phyloP scores from a whole-genome alignment of 2,888 invertebrate genomes.

The Arctia plantaginis region DNA sequence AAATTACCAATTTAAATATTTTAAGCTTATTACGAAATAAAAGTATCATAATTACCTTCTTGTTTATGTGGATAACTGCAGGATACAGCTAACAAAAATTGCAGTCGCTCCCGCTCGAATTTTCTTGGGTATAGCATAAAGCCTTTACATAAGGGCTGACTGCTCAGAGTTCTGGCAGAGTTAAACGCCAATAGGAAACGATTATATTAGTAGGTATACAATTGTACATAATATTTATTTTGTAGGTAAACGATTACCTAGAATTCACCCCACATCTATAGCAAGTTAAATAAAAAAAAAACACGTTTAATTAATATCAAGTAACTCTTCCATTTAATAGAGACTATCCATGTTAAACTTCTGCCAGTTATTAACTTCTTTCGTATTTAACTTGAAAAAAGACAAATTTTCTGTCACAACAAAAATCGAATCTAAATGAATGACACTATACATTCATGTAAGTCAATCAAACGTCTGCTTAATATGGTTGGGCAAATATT shows the following conservation, averaged over 20 bases:
- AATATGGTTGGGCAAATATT: slow-evolving; percentile 39
- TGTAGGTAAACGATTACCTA: background rate
- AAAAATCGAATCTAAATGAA: slow-evolving; percentile 18
- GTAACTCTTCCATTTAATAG: background rate
- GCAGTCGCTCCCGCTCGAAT: too few relatives aligned
- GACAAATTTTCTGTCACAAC: background rate
- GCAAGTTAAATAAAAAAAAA: background rate
- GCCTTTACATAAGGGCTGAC: background rate
- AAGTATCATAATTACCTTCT: background rate
- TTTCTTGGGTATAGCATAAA: background rate
- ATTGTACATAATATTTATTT: too few relatives aligned
- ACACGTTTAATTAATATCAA: background rate
- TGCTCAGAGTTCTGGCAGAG: background rate
- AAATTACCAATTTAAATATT: background rate
- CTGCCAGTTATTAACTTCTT: background rate
- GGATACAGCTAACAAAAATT: too few relatives aligned
- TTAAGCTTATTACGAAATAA: background rate
- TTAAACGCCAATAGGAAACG: background rate
- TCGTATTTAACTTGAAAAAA: too few relatives aligned
- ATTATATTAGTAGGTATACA: too few relatives aligned
- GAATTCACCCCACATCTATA: background rate
- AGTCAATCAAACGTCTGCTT: slow-evolving; percentile 48
- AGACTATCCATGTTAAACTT: background rate
- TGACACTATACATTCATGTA: slow-evolving; percentile 29
- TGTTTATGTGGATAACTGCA: background rate